Evolutionary conservation across 2,797 vertebrate species (phyloP).

Genomic region (Scolopax bukidnonensis): DNA sequence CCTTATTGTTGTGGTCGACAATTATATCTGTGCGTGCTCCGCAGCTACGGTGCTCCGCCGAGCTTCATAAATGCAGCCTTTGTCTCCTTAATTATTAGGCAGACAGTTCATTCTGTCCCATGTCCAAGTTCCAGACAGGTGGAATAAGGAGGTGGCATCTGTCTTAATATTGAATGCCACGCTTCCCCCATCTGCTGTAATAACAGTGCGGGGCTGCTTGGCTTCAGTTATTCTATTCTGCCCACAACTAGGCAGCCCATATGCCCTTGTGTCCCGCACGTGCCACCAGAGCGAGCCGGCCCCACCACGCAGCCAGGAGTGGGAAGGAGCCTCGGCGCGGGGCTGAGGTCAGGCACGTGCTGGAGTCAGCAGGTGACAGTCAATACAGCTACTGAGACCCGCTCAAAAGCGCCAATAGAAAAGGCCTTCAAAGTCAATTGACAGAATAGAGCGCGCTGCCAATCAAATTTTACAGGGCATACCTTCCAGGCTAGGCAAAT

Average conservation of each 20-base stretch:
- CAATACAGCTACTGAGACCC: constrained; percentile 66
- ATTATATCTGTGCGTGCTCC: constrained; percentile 72
- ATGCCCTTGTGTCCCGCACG: constrained; percentile 78
- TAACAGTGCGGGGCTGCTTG: constrained; percentile 80
- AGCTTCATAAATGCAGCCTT: constrained; percentile 78
- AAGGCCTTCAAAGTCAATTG: constrained; percentile 76
- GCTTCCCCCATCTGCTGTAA: constrained; percentile 86
- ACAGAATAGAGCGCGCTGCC: constrained; percentile 72
- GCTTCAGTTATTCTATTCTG: constrained; percentile 80
- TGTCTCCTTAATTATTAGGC: constrained; percentile 82
- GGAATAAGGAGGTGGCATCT: constrained; percentile 87
- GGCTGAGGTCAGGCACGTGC: constrained; percentile 77
- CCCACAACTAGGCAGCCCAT: constrained; percentile 79
- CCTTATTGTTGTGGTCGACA: constrained; percentile 73
- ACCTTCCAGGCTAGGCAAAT: constrained; percentile 85
- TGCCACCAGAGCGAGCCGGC: constrained; percentile 76
- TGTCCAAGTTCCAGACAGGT: constrained; percentile 88
- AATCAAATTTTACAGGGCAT: constrained; percentile 82
- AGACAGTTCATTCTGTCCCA: constrained; percentile 83
- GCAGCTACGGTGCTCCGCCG: constrained; percentile 68
- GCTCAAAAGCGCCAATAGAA: constrained; percentile 57
- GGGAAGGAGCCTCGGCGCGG: constrained; percentile 37
- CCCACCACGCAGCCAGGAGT: constrained; percentile 33
- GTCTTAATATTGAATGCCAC: constrained; percentile 87
- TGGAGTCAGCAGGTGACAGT: constrained; percentile 80